Percentiles rank a stretch among this genome's conserved stretches.
Evolutionary conservation across 1,140 invertebrate genomes (phyloP).

Genomic region (Hestina assimilis): DNA sequence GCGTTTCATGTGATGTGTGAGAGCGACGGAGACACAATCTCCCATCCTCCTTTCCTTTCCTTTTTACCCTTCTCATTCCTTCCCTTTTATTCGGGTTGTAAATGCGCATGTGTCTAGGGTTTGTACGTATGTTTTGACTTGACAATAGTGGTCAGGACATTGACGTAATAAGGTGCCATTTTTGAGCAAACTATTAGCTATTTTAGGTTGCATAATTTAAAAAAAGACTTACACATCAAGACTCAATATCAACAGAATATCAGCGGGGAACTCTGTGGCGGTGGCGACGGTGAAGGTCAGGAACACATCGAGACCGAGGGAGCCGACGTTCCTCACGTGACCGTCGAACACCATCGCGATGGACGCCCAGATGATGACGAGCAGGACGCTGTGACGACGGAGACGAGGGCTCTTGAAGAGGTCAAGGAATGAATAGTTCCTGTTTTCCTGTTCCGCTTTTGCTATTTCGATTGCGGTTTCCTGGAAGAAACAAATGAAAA

Average conservation of each 20-base stretch:
- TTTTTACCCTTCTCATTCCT: no score
- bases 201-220: no score
- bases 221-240: conserved; percentile 80
- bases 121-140: no score
- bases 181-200: no score
- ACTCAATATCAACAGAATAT: conserved; percentile 86
- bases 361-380: conserved; percentile 90
- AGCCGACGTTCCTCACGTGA: conserved; percentile 89
- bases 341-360: conserved; percentile 92
- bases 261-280: conserved; percentile 89
- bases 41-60: neutral
- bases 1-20: no score
- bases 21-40: no score
- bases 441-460: conserved; percentile 47
- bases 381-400: conserved; percentile 83
- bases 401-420: conserved; percentile 86
- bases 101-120: no score
- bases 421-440: conserved; percentile 85
- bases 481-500: conserved; percentile 39
- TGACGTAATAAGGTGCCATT: no score
- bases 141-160: no score
- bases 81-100: no score
- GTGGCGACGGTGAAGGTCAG: conserved; percentile 90
- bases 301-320: conserved; percentile 88
- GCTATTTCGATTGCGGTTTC: conserved; percentile 60